Evolutionary conservation across 2,113 vertebrate species (phyloP).

Genomic region (Dissostichus mawsoni): DNA sequence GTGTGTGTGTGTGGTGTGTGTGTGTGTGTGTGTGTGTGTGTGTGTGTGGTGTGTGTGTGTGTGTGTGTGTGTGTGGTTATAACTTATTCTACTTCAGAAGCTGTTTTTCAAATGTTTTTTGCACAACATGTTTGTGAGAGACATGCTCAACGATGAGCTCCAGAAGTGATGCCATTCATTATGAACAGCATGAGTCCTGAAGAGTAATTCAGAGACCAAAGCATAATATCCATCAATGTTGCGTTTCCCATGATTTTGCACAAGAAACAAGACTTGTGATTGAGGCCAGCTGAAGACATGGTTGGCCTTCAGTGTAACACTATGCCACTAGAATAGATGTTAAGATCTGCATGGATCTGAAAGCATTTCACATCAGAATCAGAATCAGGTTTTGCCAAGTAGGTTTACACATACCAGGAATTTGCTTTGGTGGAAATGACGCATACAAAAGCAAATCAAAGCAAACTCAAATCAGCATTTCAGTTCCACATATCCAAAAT

Average conservation of each 20-base stretch:
- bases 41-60: background rate
- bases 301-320: background rate
- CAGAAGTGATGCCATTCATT: conserved; percentile 50
- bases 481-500: background rate
- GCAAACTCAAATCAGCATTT: background rate
- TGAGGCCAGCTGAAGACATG: background rate
- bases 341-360: background rate
- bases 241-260: conserved; percentile 1
- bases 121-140: conserved; percentile 37
- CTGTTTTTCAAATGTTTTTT: conserved; percentile 47
- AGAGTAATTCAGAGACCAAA: background rate
- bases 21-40: background rate
- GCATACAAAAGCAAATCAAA: background rate
- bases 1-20: background rate
- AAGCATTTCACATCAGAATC: too few species aligned
- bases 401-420: too few species aligned
- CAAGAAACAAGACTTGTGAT: background rate
- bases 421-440: too few species aligned
- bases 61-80: conserved; percentile 33
- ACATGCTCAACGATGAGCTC: conserved; percentile 38
- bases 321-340: background rate
- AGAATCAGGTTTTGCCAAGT: too few species aligned
- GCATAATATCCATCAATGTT: background rate
- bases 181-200: too few species aligned
- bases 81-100: conserved; percentile 68